Percentiles rank a stretch among this genome's conserved stretches.
These are phyloP conservation scores for Drosophila gaucha DNA, from an alignment of 2,888 invertebrate genomes.

Conservation along the genomic window DNA sequence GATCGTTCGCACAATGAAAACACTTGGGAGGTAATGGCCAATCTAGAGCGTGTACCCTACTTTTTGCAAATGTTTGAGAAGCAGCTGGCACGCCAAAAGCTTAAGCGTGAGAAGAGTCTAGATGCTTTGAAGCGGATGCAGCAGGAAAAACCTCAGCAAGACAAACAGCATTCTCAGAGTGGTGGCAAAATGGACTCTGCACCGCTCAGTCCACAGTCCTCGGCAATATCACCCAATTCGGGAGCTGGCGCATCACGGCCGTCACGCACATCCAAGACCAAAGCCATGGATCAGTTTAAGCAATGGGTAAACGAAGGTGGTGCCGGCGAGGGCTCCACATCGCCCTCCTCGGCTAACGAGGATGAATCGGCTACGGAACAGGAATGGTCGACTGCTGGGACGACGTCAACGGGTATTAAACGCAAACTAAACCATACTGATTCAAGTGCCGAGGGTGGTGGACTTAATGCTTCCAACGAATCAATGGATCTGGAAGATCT, in stretches of 20 bases:
- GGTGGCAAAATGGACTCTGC: conserved; percentile 39
- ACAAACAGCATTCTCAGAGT: conserved; percentile 23
- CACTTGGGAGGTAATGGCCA: conserved; percentile 93
- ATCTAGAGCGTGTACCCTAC: conserved; percentile 91
- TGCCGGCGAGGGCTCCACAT: conserved; percentile 86
- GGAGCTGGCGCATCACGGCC: conserved; percentile 79
- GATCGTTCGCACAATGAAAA: conserved; percentile 92
- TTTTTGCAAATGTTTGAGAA: conserved; percentile 92
- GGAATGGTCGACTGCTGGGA: conserved; percentile 64
- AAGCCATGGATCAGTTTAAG: conserved; percentile 93
- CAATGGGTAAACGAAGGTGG: conserved; percentile 88
- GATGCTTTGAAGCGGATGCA: conserved; percentile 52
- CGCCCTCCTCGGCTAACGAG: conserved; percentile 85
- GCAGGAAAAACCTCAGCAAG: conserved; percentile 39
- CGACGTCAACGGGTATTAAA: conserved; percentile 76
- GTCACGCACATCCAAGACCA: conserved; percentile 88
- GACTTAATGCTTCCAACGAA: conserved; percentile 84
- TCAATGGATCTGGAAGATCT: conserved; percentile 85
- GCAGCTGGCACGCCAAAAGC: conserved; percentile 91
- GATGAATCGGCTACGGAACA: conserved; percentile 67
- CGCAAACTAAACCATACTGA: conserved; percentile 86
- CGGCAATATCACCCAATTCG: conserved; percentile 82
- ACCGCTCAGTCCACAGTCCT: conserved; percentile 60
- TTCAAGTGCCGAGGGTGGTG: conserved; percentile 52
- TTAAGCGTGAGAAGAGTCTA: conserved; percentile 86